phyloP scores from a whole-genome alignment of 2,797 vertebrate species.

The Mycteria americana region DNA sequence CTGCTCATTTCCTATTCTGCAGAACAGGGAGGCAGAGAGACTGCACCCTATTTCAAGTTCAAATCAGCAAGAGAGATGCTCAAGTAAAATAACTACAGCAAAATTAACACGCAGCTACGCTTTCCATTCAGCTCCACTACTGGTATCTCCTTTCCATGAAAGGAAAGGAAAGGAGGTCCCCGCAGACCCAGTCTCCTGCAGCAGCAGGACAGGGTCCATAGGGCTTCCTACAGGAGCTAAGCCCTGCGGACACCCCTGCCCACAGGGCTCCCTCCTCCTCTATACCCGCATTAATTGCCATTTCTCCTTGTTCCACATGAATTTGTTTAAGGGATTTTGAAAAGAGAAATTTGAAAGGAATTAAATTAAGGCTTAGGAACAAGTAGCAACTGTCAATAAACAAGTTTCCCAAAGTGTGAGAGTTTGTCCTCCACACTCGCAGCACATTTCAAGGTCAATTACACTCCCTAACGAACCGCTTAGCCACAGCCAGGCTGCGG shows the following conservation, averaged over 20 bases:
- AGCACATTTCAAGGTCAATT: slow-evolving; percentile 62
- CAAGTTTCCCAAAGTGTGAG: slow-evolving; percentile 15
- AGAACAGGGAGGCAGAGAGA: not conserved
- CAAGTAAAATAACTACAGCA: not conserved
- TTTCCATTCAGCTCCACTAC: not conserved
- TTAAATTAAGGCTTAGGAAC: slow-evolving; percentile 24
- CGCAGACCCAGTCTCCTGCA: not conserved
- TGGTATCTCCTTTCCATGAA: not conserved
- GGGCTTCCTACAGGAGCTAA: not conserved
- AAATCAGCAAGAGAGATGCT: not conserved
- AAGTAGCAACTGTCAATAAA: slow-evolving; percentile 25
- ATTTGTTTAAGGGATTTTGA: not conserved
- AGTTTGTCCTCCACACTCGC: not conserved
- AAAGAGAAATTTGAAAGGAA: not conserved
- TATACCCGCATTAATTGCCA: not conserved
- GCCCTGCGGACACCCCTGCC: not conserved
- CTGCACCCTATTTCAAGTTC: not conserved
- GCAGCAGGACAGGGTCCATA: not conserved
- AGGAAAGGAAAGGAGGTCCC: not conserved
- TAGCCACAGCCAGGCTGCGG: not conserved
- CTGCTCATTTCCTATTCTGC: not conserved
- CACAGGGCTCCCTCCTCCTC: not conserved
- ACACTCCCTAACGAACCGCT: slow-evolving; percentile 18
- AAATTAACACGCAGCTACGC: accelerated
- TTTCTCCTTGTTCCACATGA: not conserved